Percentiles rank a stretch among this genome's conserved stretches.
These are phyloP conservation scores for Marisa cornuarietis DNA, from an alignment of 1,140 invertebrate genomes.

Conservation along the genomic window DNA sequence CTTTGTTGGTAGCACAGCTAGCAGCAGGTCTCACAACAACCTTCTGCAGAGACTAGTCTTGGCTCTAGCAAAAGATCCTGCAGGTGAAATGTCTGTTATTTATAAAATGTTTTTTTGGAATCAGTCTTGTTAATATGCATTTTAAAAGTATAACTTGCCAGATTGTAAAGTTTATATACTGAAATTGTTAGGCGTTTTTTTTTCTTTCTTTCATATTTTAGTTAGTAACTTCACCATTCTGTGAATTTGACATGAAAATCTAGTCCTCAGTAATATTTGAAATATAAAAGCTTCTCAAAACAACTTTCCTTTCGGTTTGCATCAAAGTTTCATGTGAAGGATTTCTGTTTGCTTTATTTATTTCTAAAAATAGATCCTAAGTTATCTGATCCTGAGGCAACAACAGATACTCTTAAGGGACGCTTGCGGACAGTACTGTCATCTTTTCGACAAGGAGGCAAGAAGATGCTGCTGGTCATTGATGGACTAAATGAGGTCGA, in stretches of 20 bases:
- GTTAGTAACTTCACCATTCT: too few species aligned
- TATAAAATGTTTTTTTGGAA: too few species aligned
- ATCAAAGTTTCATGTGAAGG: not conserved
- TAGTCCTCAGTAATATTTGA: too few species aligned
- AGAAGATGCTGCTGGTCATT: constrained; percentile 37
- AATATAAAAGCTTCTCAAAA: too few species aligned
- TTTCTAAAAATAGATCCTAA: constrained; percentile 1
- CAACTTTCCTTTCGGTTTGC: not conserved
- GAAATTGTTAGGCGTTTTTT: too few species aligned
- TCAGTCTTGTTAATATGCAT: too few species aligned
- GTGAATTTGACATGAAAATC: too few species aligned
- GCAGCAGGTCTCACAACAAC: constrained; percentile 30
- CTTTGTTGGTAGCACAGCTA: constrained; percentile 40
- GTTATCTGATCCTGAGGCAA: constrained; percentile 17
- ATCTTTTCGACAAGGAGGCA: constrained; percentile 24
- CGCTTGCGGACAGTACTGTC: constrained; percentile 29
- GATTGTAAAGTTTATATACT: too few species aligned
- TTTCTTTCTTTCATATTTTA: too few species aligned
- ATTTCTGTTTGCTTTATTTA: not conserved
- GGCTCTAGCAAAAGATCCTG: constrained; percentile 21
- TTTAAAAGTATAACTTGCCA: too few species aligned
- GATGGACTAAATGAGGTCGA: constrained; percentile 53
- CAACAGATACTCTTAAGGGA: constrained; percentile 22
- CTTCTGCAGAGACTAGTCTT: constrained; percentile 31
- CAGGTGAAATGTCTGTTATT: constrained; percentile 26